phyloP scores from a whole-genome alignment of 2,888 invertebrate species.

The Diaphora mendica region DNA sequence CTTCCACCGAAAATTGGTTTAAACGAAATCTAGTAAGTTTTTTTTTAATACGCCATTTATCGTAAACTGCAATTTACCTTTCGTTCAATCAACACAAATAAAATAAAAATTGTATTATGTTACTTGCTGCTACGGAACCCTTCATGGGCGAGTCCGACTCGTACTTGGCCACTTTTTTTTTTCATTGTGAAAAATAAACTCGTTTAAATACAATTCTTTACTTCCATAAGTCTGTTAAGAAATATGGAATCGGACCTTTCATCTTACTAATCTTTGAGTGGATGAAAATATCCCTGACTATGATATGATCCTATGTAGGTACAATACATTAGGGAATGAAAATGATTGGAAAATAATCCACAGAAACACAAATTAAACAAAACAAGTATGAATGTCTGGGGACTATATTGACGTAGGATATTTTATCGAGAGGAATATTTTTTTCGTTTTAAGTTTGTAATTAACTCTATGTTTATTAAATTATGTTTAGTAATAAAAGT shows the following conservation, averaged over 20 bases:
- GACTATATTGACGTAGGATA: not conserved
- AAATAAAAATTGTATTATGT: too few species aligned
- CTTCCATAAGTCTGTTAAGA: not conserved
- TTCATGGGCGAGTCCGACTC: too few species aligned
- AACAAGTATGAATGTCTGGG: not conserved
- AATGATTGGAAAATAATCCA: not conserved
- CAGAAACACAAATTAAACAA: not conserved
- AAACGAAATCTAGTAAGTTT: too few species aligned
- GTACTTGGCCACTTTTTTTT: too few species aligned
- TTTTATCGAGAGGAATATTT: not conserved
- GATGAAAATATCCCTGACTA: not conserved
- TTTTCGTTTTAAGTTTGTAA: not conserved
- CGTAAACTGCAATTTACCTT: too few species aligned
- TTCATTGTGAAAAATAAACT: too few species aligned
- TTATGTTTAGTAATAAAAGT: not conserved
- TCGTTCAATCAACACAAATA: too few species aligned
- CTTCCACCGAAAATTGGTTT: too few species aligned
- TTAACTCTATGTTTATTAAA: not conserved
- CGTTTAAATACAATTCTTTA: not conserved
- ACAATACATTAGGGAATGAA: not conserved
- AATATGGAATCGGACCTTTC: not conserved
- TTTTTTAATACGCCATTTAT: too few species aligned
- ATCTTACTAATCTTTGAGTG: not conserved
- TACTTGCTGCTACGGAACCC: too few species aligned
- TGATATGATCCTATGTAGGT: not conserved